phyloP scores from a whole-genome alignment of 2,888 invertebrate genomes.

The Syrista parreyssii region DNA sequence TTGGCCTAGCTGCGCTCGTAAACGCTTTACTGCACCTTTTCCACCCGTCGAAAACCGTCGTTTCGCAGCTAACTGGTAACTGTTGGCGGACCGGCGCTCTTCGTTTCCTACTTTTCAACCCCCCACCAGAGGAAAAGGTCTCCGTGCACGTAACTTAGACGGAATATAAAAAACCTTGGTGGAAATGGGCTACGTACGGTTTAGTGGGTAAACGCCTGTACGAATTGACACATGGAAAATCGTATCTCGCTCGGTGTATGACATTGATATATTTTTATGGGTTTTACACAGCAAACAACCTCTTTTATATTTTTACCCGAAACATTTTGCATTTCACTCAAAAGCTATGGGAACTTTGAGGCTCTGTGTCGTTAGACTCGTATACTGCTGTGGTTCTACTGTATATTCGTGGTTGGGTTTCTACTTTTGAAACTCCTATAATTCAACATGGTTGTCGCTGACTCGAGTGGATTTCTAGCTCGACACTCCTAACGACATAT shows the following conservation, averaged over 20 bases:
- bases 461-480: neutral
- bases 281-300: too few relatives aligned
- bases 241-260: neutral
- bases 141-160: neutral
- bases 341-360: neutral
- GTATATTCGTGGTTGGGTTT: neutral
- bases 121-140: neutral
- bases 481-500: neutral
- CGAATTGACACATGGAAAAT: neutral
- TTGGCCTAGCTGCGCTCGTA: constrained; percentile 25
- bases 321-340: neutral
- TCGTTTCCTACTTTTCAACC: neutral
- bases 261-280: neutral
- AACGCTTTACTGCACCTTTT: constrained; percentile 36
- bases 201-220: neutral
- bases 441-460: neutral
- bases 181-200: neutral
- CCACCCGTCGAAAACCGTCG: constrained; percentile 25
- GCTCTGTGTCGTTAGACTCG: neutral
- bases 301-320: too few relatives aligned
- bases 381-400: neutral
- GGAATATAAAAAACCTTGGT: neutral
- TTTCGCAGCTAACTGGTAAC: constrained; percentile 14
- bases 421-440: neutral
- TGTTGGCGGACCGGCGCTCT: neutral